A percentile compares a stretch with the other conserved stretches of the same genome.
Conservation (phyloP, 2,797 vertebrate genomes). For the Chelonia mydas region DNA sequence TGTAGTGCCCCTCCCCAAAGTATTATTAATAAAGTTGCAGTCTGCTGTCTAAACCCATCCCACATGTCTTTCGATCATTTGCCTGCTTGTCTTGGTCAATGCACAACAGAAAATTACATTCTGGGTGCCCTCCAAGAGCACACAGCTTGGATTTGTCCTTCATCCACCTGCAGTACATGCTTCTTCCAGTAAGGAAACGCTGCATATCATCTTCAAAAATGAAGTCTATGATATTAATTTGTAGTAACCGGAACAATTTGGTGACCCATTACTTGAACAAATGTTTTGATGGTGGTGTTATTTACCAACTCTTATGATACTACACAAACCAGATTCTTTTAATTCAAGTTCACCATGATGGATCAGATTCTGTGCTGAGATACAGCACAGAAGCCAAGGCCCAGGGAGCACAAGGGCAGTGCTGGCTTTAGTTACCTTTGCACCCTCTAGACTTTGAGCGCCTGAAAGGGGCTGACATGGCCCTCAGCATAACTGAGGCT, state of each 20-base stretch:
- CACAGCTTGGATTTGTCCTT: neutral
- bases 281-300: neutral
- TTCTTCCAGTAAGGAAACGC: neutral
- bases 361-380: neutral
- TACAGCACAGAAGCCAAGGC: neutral
- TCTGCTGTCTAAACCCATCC: too few species aligned
- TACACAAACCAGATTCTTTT: neutral
- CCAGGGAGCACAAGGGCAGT: neutral
- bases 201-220: neutral
- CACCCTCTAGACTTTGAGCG: neutral
- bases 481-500: neutral
- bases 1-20: too few species aligned
- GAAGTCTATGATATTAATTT: neutral
- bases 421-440: neutral
- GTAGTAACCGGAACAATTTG: neutral
- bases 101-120: neutral
- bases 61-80: too few species aligned
- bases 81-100: too few species aligned
- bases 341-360: neutral
- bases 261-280: neutral
- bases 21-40: too few species aligned
- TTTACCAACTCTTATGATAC: neutral
- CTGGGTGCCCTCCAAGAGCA: neutral
- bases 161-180: accelerated
- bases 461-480: neutral